Evolutionary conservation across 2,113 vertebrate genomes (phyloP), one percentile per base, ranked within the genome.

Genomic region (Ochotona princeps): DNA sequence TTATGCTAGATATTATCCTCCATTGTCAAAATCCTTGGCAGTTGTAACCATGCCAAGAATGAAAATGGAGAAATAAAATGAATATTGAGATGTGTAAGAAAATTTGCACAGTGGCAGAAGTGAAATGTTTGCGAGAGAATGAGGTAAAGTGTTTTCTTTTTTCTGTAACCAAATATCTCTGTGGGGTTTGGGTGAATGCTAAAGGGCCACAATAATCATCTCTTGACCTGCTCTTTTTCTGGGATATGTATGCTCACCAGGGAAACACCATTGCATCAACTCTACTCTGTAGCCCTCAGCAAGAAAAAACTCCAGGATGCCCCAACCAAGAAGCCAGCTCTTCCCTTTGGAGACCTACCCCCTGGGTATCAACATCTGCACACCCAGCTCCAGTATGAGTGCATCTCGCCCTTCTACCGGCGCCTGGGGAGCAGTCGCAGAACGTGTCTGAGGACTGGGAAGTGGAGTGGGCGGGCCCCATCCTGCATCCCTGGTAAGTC

Each of bases 391-490:
- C 98, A 99, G 94, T 99, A 99, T 0, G 99, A 99, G 38, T 99
- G 99, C 44, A 97, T 98, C 12, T 99, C 99, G 12, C 98, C 98
- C 0, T 99, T 98, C 97, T 99, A 99, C 97, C 98, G 98, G 10
- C 99, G 99, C 93, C 97, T 98, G 65, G 99, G 99, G 67, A 99
- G 99, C 96, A 97, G 98, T 93, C 98, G 99, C 11, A 99, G 99
- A 92, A 99, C 99, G 0, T 99, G 99, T 96, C 98, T 99, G 66
- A 99, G 99, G 97, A 99, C 99, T 0, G 99, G 99, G 11, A 99
- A 99, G 96, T 99, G 99, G 99, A 99, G 99, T 51, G 99, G 99
- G 35, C 98, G 98, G 78, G 99, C 99, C 85, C 99, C 99, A 21
- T 98, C 99, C 78, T 99, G 99, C 86, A 97, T 99, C 92, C 99